phyloP scores from a whole-genome alignment of 35 echinoderm and acorn worm species.

The Eucidaris tribuloides region DNA sequence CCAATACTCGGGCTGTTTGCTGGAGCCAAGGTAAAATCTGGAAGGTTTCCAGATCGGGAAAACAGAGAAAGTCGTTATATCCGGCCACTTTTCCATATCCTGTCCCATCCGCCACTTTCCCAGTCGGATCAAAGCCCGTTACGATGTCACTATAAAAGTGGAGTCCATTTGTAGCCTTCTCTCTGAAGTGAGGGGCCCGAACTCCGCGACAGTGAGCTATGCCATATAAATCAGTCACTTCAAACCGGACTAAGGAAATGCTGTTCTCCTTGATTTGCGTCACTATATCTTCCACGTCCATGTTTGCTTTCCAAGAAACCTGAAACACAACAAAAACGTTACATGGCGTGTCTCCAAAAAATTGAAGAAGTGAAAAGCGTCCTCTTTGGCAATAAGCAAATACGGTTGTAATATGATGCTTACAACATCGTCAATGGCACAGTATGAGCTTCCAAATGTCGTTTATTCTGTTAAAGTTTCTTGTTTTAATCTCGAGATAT shows the following conservation, averaged over 20 bases:
- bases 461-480: too few species aligned
- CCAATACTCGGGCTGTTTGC: slow-evolving; percentile 48
- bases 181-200: slow-evolving; percentile 15
- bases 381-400: too few species aligned
- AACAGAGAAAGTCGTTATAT: slow-evolving; percentile 10
- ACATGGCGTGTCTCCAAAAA: too few species aligned
- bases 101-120: neutral
- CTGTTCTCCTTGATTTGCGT: slow-evolving; percentile 28
- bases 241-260: slow-evolving; percentile 58
- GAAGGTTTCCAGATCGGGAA: slow-evolving; percentile 55
- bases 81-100: slow-evolving; percentile 19
- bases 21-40: slow-evolving; percentile 46
- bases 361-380: too few species aligned
- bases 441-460: too few species aligned
- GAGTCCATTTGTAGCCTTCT: neutral
- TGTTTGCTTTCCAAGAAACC: too few species aligned
- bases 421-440: too few species aligned
- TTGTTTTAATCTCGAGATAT: too few species aligned
- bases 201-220: slow-evolving; percentile 35
- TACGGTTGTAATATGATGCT: too few species aligned
- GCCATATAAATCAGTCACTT: slow-evolving; percentile 58
- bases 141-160: neutral
- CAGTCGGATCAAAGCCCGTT: slow-evolving; percentile 7
- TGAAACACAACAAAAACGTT: too few species aligned
- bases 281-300: slow-evolving; percentile 16